A percentile compares a stretch with the other conserved stretches of the same genome.
Conservation (phyloP, 1,140 invertebrate species). For the Drosophila chauvacae region DNA sequence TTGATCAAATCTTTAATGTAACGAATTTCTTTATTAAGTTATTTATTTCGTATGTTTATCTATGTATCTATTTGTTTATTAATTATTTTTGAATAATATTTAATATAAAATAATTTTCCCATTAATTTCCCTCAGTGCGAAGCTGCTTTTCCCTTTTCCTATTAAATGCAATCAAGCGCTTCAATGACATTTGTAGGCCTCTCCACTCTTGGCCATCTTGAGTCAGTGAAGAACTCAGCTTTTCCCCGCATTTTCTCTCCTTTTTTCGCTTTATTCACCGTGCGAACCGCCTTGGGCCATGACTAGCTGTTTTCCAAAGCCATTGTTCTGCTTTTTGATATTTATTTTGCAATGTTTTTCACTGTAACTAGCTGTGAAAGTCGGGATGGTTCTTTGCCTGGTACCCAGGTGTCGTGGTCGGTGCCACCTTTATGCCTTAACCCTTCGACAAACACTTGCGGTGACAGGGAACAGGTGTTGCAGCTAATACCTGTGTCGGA, state of each 20-base stretch:
- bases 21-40: too few species aligned
- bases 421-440: conserved; percentile 14
- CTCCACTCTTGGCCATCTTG: conserved; percentile 10
- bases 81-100: neutral
- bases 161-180: conserved; percentile 44
- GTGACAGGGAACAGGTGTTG: conserved; percentile 36
- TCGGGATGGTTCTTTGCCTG: conserved; percentile 17
- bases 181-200: conserved; percentile 74
- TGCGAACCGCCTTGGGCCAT: conserved; percentile 37
- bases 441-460: conserved; percentile 31
- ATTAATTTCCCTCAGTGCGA: conserved; percentile 7
- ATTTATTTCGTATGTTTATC: neutral
- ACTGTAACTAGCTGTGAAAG: conserved; percentile 15
- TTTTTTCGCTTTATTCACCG: neutral
- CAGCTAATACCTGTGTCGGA: conserved; percentile 22
- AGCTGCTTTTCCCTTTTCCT: neutral
- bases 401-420: conserved; percentile 33
- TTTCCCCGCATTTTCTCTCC: neutral
- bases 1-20: too few species aligned
- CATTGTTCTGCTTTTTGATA: conserved; percentile 38
- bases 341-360: conserved; percentile 25
- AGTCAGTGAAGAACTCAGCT: neutral
- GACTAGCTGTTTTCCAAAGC: conserved; percentile 17
- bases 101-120: neutral
- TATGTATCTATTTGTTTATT: neutral